Percentiles rank a stretch among this genome's conserved stretches.
Evolutionary conservation across 1,140 invertebrate genomes (phyloP).

Genomic region (Apocrypta bakeri): DNA sequence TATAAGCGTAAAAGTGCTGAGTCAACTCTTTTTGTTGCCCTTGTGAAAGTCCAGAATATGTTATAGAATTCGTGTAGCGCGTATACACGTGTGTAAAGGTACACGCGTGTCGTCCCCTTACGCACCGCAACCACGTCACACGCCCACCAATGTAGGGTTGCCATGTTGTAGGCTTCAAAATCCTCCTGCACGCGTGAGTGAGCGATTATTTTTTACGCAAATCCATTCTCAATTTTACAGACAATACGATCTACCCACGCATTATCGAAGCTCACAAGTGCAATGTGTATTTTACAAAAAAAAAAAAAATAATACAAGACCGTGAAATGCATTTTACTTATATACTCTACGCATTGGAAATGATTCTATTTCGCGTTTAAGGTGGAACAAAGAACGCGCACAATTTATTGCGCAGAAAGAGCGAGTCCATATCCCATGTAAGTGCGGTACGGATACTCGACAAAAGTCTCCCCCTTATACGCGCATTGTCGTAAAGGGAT

Average conservation of each 20-base stretch:
- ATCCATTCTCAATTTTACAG: no score
- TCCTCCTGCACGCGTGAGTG: neutral
- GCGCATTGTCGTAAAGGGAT: neutral
- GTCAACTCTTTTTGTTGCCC: constrained; percentile 34
- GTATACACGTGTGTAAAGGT: neutral
- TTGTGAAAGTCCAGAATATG: constrained; percentile 9
- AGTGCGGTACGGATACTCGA: neutral
- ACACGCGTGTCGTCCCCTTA: neutral
- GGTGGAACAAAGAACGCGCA: neutral
- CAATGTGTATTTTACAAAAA: no score
- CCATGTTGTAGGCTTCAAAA: neutral
- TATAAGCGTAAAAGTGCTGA: constrained; percentile 37
- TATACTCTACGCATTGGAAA: no score
- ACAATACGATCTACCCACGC: neutral
- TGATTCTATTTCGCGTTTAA: neutral
- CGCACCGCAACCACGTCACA: neutral
- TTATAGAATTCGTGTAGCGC: neutral
- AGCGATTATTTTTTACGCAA: neutral
- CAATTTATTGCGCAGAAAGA: constrained; percentile 25
- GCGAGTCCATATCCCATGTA: neutral
- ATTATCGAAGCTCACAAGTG: no score
- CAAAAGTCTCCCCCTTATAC: neutral
- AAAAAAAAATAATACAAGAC: no score
- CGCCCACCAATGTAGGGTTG: neutral
- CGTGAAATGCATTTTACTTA: no score